These are phyloP conservation scores for Monarcha castaneiventris DNA, from an alignment of 2,113 vertebrate species.

Conservation along the genomic window DNA sequence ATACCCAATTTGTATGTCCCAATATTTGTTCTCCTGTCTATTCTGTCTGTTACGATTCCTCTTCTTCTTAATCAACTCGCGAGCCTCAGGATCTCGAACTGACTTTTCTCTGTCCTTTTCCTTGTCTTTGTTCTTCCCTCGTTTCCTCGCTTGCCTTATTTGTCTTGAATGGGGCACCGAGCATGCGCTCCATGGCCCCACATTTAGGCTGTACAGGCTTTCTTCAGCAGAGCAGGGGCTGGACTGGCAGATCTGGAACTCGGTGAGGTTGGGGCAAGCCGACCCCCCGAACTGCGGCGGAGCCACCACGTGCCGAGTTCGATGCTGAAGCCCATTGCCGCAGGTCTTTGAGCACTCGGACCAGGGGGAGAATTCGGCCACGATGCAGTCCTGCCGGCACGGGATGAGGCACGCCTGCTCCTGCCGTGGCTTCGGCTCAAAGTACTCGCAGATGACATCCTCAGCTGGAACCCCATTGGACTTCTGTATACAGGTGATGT, in stretches of 20 bases:
- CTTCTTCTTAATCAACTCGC: slow-evolving; percentile 94
- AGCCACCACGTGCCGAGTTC: slow-evolving; percentile 85
- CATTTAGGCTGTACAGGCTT: slow-evolving; percentile 83
- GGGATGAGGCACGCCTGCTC: slow-evolving; percentile 97
- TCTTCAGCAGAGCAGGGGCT: slow-evolving; percentile 80
- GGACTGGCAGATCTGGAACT: slow-evolving; percentile 87
- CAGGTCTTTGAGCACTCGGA: slow-evolving; percentile 92
- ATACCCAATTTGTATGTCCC: slow-evolving; percentile 95
- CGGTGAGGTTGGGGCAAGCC: slow-evolving; percentile 89
- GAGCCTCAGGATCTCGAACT: slow-evolving; percentile 86
- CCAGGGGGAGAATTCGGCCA: slow-evolving; percentile 90
- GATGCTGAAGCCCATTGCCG: slow-evolving; percentile 86
- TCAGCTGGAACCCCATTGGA: slow-evolving; percentile 78
- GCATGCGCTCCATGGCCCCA: slow-evolving; percentile 86
- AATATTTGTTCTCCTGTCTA: slow-evolving; percentile 89
- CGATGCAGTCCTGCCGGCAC: slow-evolving; percentile 90
- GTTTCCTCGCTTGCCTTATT: slow-evolving; percentile 79
- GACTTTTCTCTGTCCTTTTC: slow-evolving; percentile 79
- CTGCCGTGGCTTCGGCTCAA: slow-evolving; percentile 90
- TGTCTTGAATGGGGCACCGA: slow-evolving; percentile 71
- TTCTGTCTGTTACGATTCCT: slow-evolving; percentile 90
- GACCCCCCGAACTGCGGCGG: slow-evolving; percentile 87
- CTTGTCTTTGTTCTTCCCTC: slow-evolving; percentile 85
- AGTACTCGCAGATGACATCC: slow-evolving; percentile 95
- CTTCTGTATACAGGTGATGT: slow-evolving; percentile 85